A percentile compares a stretch with the other conserved stretches of the same genome.
Conservation (phyloP, 2,888 invertebrate species). For the Megastigmus dorsalis region DNA sequence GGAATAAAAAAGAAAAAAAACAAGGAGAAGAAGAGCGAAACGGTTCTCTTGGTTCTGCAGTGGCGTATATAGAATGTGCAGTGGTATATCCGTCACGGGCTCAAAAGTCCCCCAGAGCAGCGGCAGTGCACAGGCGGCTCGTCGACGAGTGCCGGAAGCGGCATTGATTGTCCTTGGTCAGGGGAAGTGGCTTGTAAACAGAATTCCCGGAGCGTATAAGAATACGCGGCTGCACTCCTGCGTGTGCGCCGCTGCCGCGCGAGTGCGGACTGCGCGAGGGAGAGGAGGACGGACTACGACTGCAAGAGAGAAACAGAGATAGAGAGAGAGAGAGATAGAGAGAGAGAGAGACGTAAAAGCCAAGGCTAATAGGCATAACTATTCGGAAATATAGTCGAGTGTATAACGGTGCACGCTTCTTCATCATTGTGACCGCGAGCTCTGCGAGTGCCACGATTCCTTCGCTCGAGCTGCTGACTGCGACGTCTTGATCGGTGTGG, state of each 20-base stretch:
- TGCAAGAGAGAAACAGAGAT: neutral
- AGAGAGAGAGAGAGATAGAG: neutral
- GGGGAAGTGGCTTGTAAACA: conserved; percentile 51
- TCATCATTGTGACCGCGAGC: too few species aligned
- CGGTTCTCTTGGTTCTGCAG: too few species aligned
- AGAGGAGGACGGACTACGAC: too few species aligned
- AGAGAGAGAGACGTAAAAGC: neutral
- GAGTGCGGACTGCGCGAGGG: too few species aligned
- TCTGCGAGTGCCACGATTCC: too few species aligned
- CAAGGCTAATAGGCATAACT: conserved; percentile 37
- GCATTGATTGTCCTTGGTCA: conserved; percentile 51
- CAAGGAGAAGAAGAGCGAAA: too few species aligned
- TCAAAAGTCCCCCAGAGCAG: too few species aligned
- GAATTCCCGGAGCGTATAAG: conserved; percentile 50
- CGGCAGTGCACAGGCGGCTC: too few species aligned
- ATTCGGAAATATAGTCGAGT: conserved; percentile 25
- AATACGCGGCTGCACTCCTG: neutral
- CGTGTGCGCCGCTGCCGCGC: neutral
- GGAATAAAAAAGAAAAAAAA: too few species aligned
- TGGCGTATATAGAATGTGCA: too few species aligned
- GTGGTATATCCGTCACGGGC: conserved; percentile 32
- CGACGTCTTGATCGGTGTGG: too few species aligned
- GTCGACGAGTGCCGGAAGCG: conserved; percentile 43
- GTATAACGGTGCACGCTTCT: conserved; percentile 38
- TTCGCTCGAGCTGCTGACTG: too few species aligned